Evolutionary conservation across 1,140 invertebrate genomes (phyloP).

Genomic region (Drosophila watanabei): DNA sequence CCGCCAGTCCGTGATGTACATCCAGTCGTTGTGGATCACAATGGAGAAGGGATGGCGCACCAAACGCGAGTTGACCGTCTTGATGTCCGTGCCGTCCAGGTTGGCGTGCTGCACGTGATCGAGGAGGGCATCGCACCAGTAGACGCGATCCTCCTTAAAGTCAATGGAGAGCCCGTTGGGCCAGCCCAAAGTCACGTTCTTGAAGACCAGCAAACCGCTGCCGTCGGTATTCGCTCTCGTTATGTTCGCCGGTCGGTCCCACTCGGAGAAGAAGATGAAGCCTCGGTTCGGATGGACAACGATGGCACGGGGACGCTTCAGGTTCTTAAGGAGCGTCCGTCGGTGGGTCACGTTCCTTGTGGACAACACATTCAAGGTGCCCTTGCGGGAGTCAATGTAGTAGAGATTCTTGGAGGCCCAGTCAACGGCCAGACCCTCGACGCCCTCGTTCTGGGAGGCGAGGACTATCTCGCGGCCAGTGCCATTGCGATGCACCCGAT

Average conservation of each 20-base stretch:
- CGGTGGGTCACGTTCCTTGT: constrained; percentile 94
- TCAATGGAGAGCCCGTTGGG: constrained; percentile 98
- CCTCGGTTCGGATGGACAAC: constrained; percentile 98
- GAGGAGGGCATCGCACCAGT: constrained; percentile 97
- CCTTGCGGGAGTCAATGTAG: constrained; percentile 98
- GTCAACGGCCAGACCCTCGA: constrained; percentile 98
- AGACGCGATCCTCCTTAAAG: constrained; percentile 93
- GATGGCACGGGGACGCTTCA: constrained; percentile 97
- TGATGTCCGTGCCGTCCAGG: constrained; percentile 96
- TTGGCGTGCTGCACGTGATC: constrained; percentile 98
- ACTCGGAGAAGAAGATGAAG: constrained; percentile 97
- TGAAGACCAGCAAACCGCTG: constrained; percentile 93
- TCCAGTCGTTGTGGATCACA: constrained; percentile 96
- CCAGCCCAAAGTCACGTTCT: constrained; percentile 97
- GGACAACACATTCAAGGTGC: constrained; percentile 97
- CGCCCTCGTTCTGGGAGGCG: constrained; percentile 98
- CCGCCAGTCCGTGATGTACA: constrained; percentile 99
- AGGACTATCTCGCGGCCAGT: constrained; percentile 96
- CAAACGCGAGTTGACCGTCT: constrained; percentile 94
- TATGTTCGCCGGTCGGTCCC: constrained; percentile 98
- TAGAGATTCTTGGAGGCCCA: constrained; percentile 99
- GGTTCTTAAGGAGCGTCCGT: constrained; percentile 93
- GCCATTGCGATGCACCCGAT: constrained; percentile 95
- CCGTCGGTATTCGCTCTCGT: constrained; percentile 96
- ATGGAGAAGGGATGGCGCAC: constrained; percentile 99